Conservation (phyloP, 2,888 invertebrate species). For the Entomobrya multifasciata region DNA sequence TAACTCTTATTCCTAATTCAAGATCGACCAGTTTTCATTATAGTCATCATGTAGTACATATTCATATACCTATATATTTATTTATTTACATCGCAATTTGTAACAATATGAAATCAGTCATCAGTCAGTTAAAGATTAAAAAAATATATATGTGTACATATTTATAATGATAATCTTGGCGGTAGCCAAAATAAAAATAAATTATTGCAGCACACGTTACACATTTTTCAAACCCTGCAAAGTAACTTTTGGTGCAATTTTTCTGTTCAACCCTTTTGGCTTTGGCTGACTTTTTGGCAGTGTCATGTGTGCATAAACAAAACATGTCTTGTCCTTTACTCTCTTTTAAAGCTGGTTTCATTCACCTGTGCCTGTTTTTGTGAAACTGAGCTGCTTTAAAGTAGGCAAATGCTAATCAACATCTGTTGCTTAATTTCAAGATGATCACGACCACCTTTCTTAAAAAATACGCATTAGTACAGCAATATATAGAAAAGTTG, state of each 20-base stretch:
- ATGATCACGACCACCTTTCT: not conserved
- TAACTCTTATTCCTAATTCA: not conserved
- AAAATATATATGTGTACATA: not conserved
- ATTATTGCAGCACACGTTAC: not conserved
- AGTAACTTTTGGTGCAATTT: too few species aligned
- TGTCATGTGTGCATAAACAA: conserved; percentile 10
- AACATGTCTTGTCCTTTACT: conserved; percentile 16
- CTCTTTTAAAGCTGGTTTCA: conserved; percentile 4
- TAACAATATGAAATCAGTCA: conserved; percentile 15
- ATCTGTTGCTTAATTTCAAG: conserved; percentile 40
- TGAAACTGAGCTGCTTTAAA: not conserved
- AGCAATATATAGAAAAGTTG: not conserved
- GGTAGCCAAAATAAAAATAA: conserved; percentile 5
- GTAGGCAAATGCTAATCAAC: not conserved
- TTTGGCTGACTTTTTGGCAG: conserved; percentile 6
- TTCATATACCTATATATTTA: not conserved
- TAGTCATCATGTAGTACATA: not conserved
- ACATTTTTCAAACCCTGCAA: not conserved
- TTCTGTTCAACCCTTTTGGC: not conserved
- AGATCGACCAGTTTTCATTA: conserved; percentile 28
- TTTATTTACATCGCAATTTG: conserved; percentile 4
- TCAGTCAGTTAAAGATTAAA: not conserved
- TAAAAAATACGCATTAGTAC: not conserved
- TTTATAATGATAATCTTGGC: not conserved
- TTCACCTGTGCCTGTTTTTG: conserved; percentile 8